Evolutionary conservation across 2,888 invertebrate genomes (phyloP).

Genomic region (Autographa gamma): DNA sequence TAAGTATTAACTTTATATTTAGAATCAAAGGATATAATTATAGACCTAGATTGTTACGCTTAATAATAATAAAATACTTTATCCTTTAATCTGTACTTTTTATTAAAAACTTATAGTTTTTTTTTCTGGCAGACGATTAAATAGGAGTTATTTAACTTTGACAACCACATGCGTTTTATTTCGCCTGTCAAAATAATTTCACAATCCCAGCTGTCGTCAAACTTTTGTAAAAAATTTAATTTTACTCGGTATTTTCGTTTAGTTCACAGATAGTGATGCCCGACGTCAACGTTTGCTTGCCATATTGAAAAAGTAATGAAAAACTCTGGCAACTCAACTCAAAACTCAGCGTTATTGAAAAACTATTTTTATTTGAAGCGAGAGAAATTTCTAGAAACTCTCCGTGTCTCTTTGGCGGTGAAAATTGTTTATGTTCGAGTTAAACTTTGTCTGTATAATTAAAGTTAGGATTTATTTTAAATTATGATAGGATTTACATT

Average conservation of each 20-base stretch:
- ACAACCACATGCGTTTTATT: slow-evolving; percentile 7
- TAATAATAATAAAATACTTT: no score
- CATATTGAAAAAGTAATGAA: slow-evolving; percentile 79
- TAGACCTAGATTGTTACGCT: no score
- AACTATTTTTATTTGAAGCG: slow-evolving; percentile 75
- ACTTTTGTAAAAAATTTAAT: slow-evolving; percentile 45
- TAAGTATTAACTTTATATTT: background rate
- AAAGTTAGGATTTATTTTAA: slow-evolving; percentile 1
- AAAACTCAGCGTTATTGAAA: slow-evolving; percentile 77
- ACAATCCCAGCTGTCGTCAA: slow-evolving; percentile 35
- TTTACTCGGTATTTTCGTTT: slow-evolving; percentile 55
- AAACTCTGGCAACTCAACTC: slow-evolving; percentile 67
- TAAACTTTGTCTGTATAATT: background rate
- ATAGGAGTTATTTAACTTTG: slow-evolving; percentile 15
- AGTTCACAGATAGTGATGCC: slow-evolving; percentile 51
- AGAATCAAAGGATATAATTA: background rate
- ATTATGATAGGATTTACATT: background rate
- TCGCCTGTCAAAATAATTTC: slow-evolving; percentile 28
- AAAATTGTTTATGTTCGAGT: slow-evolving; percentile 42
- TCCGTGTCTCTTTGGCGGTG: slow-evolving; percentile 56
- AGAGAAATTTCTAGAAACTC: slow-evolving; percentile 58
- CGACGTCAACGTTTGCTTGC: slow-evolving; percentile 58
- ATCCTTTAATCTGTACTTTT: no score
- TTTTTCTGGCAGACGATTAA: background rate
- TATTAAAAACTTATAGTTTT: background rate